Base-by-base conservation (phyloP, 2,113 vertebrate genomes). In the Leptodactylus fuscus region DNA sequence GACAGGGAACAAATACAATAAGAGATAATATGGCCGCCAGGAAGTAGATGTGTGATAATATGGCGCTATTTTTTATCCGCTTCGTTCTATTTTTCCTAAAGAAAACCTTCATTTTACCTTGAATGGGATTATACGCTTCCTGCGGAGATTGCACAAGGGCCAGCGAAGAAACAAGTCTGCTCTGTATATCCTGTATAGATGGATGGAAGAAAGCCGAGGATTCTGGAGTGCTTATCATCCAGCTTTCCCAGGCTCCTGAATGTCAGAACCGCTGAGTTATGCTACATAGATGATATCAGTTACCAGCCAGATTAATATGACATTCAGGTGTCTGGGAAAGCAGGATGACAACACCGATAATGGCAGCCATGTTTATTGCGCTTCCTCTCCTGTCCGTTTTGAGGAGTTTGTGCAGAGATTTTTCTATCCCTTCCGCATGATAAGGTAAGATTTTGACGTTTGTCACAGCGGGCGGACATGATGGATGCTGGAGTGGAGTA, bases 401-500 rank as follows among this genome's bases (percentile, higher is more conserved):
- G 34, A 69, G 65, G 22, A 69, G 6, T 69, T 22, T 69, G 65
- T 4, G 0, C 32, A 38, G 12, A 10, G 32, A 34, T 69, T 69
- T 48, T 75, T 46, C 12, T 46, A 46, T 73, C 70, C 70, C 81
- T 5, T n/a, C 24, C 6, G 10, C 1, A 32, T 75, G 58, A 73
- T 62, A 5, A 44, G 71, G 82, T 83, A 83, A 60, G 58, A 73
- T 75, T 83, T 48, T 75, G 82, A 83, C 70, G 32, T 76, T 48
- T 36, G 69, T 74, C 81, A 83, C n/a, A 1, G 51, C 24, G 3
- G 7, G 81, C 36, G 29, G 70, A 60, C 70, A 73, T 75, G 70
- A 83, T 83, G 29, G 41, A 83, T 60, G 24, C 34, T 12, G 20
- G 7, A 69, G 38, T 22, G 27, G 82, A 24, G 70, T 58, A 5